Evolutionary conservation across 1,140 invertebrate genomes (phyloP), one percentile per base, ranked within the genome.

Genomic region (Ips typographus): DNA sequence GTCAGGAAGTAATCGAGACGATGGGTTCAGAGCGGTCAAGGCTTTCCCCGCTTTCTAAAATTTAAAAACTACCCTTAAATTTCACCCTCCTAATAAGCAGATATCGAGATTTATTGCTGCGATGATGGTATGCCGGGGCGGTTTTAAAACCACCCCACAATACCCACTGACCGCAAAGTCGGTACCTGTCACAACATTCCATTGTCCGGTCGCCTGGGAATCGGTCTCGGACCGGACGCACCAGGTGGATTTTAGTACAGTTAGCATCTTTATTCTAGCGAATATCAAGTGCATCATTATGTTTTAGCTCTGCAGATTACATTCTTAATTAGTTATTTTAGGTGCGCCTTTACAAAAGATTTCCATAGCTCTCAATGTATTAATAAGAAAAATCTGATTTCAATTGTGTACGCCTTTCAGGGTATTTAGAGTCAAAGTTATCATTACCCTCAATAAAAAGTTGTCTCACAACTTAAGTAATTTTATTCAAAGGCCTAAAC

Each of bases 101-200:
- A 53, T 37, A 40, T 59, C 41, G n/a, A 47, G 65, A 68, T 68
- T 68, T 68, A 68, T 68, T 68, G 56, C 44, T 3, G 38, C 40
- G 65, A 68, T 66, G 64, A 66, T 66, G 51, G 64, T 57, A 53
- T 55, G 40, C 22, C 41, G 3, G 51, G 64, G 53, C 62, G 36
- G 62, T 40, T 64, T 64, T 42, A 49, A 40, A 52, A 55, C 4
- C 8, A 6, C 55, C 57, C 58, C 58, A 44, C 37, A 52, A 22
- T 39, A 8, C 41, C 8, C 40, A 60, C 57, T 68, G 65, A 68
- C 65, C 65, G 65, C 65, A 68, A 60, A 68, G 38, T 60, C 39
- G 47, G 56, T 68, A 68, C 65, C 65, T 68, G 65, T 68, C 65
- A 68, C 57, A 68, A 68, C 65, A 68, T 60, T 41, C 65, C 65